A percentile compares a stretch with the other conserved stretches of the same genome.
Evolutionary conservation across 2,888 invertebrate species (phyloP).

Genomic region (Caenorhabditis afra): DNA sequence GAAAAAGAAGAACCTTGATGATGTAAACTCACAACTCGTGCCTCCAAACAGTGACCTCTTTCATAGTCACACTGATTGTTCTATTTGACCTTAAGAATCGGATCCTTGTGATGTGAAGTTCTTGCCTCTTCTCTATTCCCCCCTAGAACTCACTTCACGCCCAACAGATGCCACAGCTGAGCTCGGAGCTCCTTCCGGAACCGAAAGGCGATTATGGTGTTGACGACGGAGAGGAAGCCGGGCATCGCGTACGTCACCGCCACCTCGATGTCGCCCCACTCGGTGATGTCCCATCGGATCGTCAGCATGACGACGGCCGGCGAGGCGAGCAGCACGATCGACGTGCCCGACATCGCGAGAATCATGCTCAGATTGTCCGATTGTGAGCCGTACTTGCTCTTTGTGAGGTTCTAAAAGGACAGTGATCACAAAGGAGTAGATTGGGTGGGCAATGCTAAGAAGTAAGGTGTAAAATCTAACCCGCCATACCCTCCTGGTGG

Average conservation of each 20-base stretch:
- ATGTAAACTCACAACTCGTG: slow-evolving; percentile 1
- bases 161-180: slow-evolving; percentile 59
- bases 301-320: slow-evolving; percentile 72
- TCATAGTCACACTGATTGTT: slow-evolving; percentile 12
- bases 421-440: neutral
- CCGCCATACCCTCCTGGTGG: slow-evolving; percentile 55
- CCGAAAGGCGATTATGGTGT: slow-evolving; percentile 66
- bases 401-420: slow-evolving; percentile 37
- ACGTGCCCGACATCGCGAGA: slow-evolving; percentile 65
- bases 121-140: too few relatives aligned
- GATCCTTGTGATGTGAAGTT: neutral
- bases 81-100: slow-evolving; percentile 12
- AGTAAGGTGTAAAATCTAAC: slow-evolving; percentile 10
- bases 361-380: slow-evolving; percentile 63
- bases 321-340: slow-evolving; percentile 66
- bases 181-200: slow-evolving; percentile 65
- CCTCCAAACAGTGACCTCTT: slow-evolving; percentile 35
- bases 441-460: too few relatives aligned
- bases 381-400: slow-evolving; percentile 46
- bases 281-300: slow-evolving; percentile 66
- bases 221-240: slow-evolving; percentile 70
- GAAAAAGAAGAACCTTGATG: too few relatives aligned
- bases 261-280: slow-evolving; percentile 67
- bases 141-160: slow-evolving; percentile 37
- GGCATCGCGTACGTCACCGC: slow-evolving; percentile 71